Evolutionary conservation across 2,888 invertebrate species (phyloP).

Genomic region (Cataglyphis albicans): DNA sequence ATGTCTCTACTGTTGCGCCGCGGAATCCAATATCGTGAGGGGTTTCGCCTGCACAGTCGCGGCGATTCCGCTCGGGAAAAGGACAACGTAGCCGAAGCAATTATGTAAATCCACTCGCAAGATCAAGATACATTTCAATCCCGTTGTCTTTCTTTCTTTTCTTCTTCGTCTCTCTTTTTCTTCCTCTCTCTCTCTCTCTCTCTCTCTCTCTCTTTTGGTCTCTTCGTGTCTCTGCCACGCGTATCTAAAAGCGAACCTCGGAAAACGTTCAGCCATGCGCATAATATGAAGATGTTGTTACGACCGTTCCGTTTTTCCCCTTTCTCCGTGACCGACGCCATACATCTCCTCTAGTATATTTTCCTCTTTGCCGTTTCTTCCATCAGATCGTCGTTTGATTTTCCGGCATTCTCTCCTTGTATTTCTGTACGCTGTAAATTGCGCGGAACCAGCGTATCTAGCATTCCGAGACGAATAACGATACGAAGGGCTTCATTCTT

Average conservation of each 20-base stretch:
- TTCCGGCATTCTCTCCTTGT: constrained; percentile 38
- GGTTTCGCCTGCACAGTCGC: constrained; percentile 32
- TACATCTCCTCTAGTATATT: constrained; percentile 3
- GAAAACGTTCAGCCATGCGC: constrained; percentile 51
- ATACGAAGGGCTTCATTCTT: constrained; percentile 11
- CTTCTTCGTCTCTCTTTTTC: background rate
- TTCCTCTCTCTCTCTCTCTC: background rate
- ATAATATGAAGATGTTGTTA: constrained; percentile 67
- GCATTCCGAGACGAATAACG: constrained; percentile 41
- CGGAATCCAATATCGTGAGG: constrained; percentile 47
- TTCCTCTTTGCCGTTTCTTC: constrained; percentile 4
- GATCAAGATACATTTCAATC: constrained; percentile 81
- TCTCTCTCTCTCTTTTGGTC: background rate
- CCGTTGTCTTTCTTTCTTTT: constrained; percentile 28
- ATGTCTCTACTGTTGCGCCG: constrained; percentile 45
- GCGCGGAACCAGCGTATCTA: constrained; percentile 6
- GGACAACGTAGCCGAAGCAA: constrained; percentile 78
- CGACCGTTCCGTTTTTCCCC: constrained; percentile 28
- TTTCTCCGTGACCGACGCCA: constrained; percentile 6
- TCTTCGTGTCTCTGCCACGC: background rate
- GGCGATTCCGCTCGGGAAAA: constrained; percentile 61
- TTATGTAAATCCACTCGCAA: constrained; percentile 80
- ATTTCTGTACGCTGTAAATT: constrained; percentile 51
- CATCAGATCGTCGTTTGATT: constrained; percentile 31
- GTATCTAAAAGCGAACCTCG: constrained; percentile 44